Evolutionary conservation across 2,797 vertebrate genomes (phyloP).

Genomic region (Loriculus beryllinus): DNA sequence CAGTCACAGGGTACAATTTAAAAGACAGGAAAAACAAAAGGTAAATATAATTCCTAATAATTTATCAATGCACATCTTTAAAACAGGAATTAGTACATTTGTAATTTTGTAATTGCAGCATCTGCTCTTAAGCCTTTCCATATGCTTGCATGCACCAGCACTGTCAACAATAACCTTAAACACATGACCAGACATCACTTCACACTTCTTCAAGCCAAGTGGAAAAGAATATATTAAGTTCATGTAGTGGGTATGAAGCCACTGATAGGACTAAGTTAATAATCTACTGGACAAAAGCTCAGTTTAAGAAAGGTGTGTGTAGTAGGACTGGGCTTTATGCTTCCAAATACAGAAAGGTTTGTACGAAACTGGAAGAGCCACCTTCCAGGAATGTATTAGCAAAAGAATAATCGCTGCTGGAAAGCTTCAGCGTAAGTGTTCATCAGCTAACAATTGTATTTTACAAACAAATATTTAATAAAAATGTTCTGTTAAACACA

Average conservation of each 20-base stretch:
- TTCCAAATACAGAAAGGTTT: background rate
- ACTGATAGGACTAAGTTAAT: background rate
- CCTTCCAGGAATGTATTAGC: background rate
- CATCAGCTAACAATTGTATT: background rate
- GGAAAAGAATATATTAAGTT: background rate
- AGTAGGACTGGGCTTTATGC: background rate
- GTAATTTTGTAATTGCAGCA: background rate
- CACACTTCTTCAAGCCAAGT: background rate
- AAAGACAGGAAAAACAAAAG: background rate
- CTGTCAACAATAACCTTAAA: background rate
- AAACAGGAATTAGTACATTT: background rate
- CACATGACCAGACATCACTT: background rate
- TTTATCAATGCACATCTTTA: background rate
- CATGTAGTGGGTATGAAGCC: background rate
- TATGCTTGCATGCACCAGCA: background rate
- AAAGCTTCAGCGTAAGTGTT: background rate
- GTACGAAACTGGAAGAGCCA: background rate
- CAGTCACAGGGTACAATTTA: background rate
- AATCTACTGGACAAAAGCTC: background rate
- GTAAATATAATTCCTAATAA: background rate
- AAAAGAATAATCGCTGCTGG: background rate
- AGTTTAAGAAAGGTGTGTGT: background rate
- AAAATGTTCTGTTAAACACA: background rate
- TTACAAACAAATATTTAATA: background rate
- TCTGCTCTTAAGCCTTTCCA: background rate